Evolutionary conservation across 2,888 invertebrate genomes (phyloP).

Genomic region (Helleia helle): DNA sequence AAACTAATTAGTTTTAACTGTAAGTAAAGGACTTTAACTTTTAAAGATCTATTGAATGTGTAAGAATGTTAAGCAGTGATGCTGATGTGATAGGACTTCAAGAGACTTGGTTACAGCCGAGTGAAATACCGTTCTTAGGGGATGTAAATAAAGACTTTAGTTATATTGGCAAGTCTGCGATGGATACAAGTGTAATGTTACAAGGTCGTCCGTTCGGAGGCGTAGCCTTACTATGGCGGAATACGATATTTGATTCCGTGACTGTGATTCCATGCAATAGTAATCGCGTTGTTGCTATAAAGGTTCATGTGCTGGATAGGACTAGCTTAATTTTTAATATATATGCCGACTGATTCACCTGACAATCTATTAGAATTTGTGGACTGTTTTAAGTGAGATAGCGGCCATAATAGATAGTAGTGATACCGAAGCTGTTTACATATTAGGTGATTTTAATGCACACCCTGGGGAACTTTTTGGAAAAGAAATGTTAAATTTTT

Average conservation of each 20-base stretch:
- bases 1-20: not conserved
- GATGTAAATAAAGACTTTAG: no score
- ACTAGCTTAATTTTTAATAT: constrained; percentile 7
- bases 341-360: constrained; percentile 7
- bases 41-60: not conserved
- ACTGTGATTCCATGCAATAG: constrained; percentile 10
- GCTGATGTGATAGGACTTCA: not conserved
- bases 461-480: constrained; percentile 10
- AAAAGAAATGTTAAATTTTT: constrained; percentile 9
- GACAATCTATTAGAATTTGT: constrained; percentile 11
- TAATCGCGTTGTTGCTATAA: constrained; percentile 3
- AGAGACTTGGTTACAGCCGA: not conserved
- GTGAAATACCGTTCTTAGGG: not conserved
- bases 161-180: constrained; percentile 13
- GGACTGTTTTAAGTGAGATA: constrained; percentile 10
- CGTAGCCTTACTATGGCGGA: constrained; percentile 13
- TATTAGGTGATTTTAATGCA: constrained; percentile 12
- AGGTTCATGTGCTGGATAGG: not conserved
- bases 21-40: no score
- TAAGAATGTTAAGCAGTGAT: not conserved
- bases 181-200: constrained; percentile 11
- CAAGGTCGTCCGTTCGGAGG: constrained; percentile 14
- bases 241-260: constrained; percentile 9
- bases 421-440: not conserved
- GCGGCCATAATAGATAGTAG: constrained; percentile 10